Evolutionary conservation across 1,140 invertebrate species (phyloP).

Genomic region (Drosophila truncata): DNA sequence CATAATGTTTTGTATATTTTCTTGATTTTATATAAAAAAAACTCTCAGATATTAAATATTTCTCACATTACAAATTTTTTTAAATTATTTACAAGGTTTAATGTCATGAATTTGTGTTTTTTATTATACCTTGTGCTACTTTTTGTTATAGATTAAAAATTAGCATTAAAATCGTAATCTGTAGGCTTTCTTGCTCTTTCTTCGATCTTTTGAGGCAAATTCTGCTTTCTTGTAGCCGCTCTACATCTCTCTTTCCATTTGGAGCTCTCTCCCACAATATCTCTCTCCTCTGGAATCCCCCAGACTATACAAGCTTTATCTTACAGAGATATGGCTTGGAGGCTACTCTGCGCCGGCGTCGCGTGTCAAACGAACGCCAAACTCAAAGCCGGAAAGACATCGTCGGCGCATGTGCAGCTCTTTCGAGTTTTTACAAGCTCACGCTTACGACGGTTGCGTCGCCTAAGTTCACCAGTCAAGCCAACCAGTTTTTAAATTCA

Average conservation of each 20-base stretch:
- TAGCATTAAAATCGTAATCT: not conserved
- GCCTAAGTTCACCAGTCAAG: conserved; percentile 21
- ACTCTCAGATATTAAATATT: not conserved
- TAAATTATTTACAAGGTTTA: not conserved
- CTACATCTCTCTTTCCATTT: conserved; percentile 2
- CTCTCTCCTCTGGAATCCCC: not conserved
- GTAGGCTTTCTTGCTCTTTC: conserved; percentile 17
- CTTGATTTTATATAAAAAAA: not conserved
- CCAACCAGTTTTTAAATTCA: conserved; percentile 42
- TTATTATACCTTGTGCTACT: not conserved
- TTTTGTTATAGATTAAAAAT: not conserved
- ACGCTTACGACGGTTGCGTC: conserved; percentile 23
- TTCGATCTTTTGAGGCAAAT: not conserved
- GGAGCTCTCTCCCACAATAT: conserved; percentile 10
- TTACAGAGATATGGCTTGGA: conserved; percentile 30
- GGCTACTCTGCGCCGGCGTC: conserved; percentile 56
- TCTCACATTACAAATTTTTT: too few relatives aligned
- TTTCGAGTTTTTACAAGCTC: conserved; percentile 9
- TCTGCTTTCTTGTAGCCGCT: conserved; percentile 11
- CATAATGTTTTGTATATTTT: not conserved
- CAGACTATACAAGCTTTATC: conserved; percentile 28
- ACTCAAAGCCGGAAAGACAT: conserved; percentile 76
- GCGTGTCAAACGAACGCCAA: conserved; percentile 77
- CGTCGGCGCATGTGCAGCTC: conserved; percentile 37
- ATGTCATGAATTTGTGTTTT: not conserved